Percentiles rank a stretch among this genome's conserved stretches.
Conservation (phyloP, 1,140 invertebrate genomes). For the Gryllus bimaculatus region DNA sequence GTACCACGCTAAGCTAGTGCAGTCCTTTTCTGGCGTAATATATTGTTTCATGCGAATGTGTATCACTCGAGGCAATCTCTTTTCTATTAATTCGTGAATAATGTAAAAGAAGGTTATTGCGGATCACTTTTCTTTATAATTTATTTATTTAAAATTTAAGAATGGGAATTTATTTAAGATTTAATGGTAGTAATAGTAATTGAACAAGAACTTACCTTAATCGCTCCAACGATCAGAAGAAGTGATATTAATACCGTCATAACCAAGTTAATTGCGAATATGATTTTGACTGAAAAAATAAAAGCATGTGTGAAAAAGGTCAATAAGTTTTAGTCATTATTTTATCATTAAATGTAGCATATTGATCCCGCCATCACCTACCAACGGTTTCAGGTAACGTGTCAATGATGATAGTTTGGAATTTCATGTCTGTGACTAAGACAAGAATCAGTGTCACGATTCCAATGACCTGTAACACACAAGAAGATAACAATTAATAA, state of each 20-base stretch:
- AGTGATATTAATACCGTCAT: slow-evolving; percentile 70
- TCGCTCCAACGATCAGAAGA: slow-evolving; percentile 60
- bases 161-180: neutral
- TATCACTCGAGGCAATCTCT: too few relatives aligned
- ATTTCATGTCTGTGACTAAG: slow-evolving; percentile 45
- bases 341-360: too few relatives aligned
- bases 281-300: slow-evolving; percentile 55
- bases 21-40: too few relatives aligned
- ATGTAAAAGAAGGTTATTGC: too few relatives aligned
- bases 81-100: too few relatives aligned
- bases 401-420: slow-evolving; percentile 60
- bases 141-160: neutral
- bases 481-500: neutral
- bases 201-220: slow-evolving; percentile 46
- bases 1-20: too few relatives aligned
- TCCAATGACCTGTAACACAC: slow-evolving; percentile 41
- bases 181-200: neutral
- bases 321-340: too few relatives aligned
- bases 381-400: slow-evolving; percentile 40
- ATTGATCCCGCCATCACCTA: slow-evolving; percentile 19
- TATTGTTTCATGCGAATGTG: too few relatives aligned
- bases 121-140: too few relatives aligned
- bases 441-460: slow-evolving; percentile 45
- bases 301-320: neutral
- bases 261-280: slow-evolving; percentile 65